phyloP scores from a whole-genome alignment of 2,888 invertebrate genomes.

The Neoascia interrupta region DNA sequence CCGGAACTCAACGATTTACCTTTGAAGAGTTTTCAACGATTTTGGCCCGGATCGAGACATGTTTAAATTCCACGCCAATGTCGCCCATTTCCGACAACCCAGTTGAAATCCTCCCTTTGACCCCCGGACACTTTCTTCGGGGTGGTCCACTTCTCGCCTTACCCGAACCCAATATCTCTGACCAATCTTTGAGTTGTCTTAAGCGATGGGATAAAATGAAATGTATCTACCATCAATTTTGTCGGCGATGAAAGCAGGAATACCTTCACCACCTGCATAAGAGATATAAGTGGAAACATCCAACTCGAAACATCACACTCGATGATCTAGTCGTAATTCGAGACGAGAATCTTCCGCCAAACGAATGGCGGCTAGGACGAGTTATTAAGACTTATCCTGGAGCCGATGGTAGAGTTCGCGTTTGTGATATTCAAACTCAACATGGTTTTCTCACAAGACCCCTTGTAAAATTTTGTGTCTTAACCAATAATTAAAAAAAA shows the following conservation, averaged over 20 bases:
- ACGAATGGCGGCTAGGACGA: constrained; percentile 27
- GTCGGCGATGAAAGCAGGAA: constrained; percentile 48
- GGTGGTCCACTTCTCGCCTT: constrained; percentile 26
- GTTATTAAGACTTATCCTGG: constrained; percentile 11
- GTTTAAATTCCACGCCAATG: constrained; percentile 31
- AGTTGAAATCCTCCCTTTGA: constrained; percentile 18
- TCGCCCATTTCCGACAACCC: constrained; percentile 15
- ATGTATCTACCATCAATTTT: constrained; percentile 47
- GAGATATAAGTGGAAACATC: constrained; percentile 47
- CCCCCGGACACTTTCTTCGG: constrained; percentile 30
- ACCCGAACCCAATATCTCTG: constrained; percentile 13
- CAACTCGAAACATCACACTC: not conserved
- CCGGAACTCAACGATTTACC: constrained; percentile 3
- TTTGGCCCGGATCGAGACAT: constrained; percentile 21
- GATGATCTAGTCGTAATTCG: constrained; percentile 28
- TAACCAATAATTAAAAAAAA: too few species aligned
- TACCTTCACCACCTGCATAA: constrained; percentile 52
- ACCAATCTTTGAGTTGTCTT: not conserved
- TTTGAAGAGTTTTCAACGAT: constrained; percentile 25
- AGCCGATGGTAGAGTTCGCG: constrained; percentile 6
- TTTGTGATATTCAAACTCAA: too few species aligned
- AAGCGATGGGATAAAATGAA: constrained; percentile 38
- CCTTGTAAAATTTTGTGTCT: constrained; percentile 10
- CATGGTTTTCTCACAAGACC: constrained; percentile 17
- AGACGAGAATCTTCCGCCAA: constrained; percentile 10